Evolutionary conservation across 2,797 vertebrate genomes (phyloP).

Genomic region (Limnodromus scolopaceus): DNA sequence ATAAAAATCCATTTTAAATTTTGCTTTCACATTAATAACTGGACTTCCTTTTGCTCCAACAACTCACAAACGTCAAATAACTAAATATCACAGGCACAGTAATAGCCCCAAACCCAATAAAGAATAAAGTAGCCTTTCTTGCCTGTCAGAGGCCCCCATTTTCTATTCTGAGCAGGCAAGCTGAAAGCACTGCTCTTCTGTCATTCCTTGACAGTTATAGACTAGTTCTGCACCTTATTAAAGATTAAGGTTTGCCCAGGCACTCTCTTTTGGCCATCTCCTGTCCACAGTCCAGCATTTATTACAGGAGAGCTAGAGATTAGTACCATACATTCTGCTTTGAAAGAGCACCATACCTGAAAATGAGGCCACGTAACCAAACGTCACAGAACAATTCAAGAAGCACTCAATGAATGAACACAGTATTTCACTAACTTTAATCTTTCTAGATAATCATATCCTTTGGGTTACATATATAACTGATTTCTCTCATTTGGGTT

Average conservation of each 20-base stretch:
- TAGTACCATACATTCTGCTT: constrained; percentile 52
- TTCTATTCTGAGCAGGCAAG: constrained; percentile 75
- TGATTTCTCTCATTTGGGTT: neutral
- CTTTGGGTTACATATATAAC: neutral
- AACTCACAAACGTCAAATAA: constrained; percentile 47
- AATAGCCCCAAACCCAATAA: constrained; percentile 31
- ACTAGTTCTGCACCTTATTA: constrained; percentile 81
- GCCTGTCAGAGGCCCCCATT: constrained; percentile 37
- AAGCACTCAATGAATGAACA: neutral
- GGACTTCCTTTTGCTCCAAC: constrained; percentile 32
- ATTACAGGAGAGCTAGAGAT: constrained; percentile 68
- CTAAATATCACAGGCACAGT: constrained; percentile 22
- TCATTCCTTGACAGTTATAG: constrained; percentile 81
- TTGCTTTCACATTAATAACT: constrained; percentile 34
- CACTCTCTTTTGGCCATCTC: constrained; percentile 74
- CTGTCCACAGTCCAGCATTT: constrained; percentile 68
- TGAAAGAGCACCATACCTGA: neutral
- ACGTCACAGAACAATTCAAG: neutral
- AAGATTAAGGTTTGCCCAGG: constrained; percentile 78
- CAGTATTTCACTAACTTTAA: neutral
- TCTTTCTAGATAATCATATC: neutral
- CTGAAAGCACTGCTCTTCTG: constrained; percentile 67
- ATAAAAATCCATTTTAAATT: neutral
- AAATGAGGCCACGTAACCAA: neutral
- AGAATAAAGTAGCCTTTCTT: constrained; percentile 29